Evolutionary conservation across 2,113 vertebrate genomes (phyloP), one percentile per base, ranked within the genome.

Genomic region (Hiodon alosoides): DNA sequence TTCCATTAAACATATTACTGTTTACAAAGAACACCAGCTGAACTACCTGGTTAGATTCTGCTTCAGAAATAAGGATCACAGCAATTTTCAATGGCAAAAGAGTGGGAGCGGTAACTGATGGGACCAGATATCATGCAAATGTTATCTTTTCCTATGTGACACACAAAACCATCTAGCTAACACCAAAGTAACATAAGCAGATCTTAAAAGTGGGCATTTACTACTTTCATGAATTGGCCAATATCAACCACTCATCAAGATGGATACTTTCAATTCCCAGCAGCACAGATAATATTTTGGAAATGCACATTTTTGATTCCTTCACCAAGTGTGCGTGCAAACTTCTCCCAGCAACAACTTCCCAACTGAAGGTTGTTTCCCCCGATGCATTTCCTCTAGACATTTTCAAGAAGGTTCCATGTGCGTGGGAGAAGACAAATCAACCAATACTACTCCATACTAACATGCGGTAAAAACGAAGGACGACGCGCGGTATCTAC

Each of bases 401-500:
- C 31, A 31, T 31, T 31, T 31, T 31, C 31, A 31, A 31, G 1
- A 31, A 31, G 31, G 31, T 31, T 31, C 31, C 0, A 31, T 31
- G 31, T 31, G 31, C 31, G 31, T 31, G 31, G 31, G 31, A 31
- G 31, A 31, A 31, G 31, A 31, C 31, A 31, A 31, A 31, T 31
- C 31, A 31, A 31, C 31, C 31, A 31, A 31, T 31, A 31, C 31
- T 31, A 31, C 31, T 31, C 31, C 31, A 10, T 66, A 17, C 48
- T 48, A 2, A 48, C 64, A 66, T 66, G 64, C 64, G 48, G 9
- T 66, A 66, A 9, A 66, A 48, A 60, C 13, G 5, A 60, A 60
- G n/a, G n/a, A n/a, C n/a, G n/a, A n/a, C 62, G 74, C 69, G 53
- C 67, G 69, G 51, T 85, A 86, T 85, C 81, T 87, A 88, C 84